Evolutionary conservation across 1,140 invertebrate genomes (phyloP).

Genomic region (Pseudomyrmex sp.): DNA sequence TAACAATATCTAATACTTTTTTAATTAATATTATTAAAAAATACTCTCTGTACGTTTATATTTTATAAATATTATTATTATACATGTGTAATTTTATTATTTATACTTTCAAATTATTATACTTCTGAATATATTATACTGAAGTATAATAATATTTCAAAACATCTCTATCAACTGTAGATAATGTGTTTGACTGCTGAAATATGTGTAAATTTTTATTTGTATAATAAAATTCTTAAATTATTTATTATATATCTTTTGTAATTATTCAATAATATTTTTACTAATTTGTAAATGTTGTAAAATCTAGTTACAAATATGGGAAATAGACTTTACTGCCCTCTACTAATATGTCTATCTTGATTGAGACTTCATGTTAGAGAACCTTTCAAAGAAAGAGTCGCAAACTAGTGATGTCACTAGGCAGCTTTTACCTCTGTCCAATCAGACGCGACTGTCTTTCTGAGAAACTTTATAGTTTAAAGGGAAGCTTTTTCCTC

Average conservation of each 20-base stretch:
- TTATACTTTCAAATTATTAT: background rate
- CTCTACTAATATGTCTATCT: background rate
- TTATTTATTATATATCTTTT: too few species aligned
- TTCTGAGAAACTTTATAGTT: too few species aligned
- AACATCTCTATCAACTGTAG: slow-evolving; percentile 37
- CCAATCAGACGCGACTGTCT: too few species aligned
- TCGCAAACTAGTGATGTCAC: too few species aligned
- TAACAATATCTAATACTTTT: background rate
- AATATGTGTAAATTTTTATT: background rate
- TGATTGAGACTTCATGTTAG: background rate
- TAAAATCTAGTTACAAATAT: background rate
- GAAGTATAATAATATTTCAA: background rate
- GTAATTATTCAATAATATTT: too few species aligned
- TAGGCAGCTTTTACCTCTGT: too few species aligned
- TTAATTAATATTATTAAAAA: background rate
- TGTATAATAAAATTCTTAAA: background rate
- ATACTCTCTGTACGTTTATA: background rate
- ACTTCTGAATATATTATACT: too few species aligned
- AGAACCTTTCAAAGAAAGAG: background rate
- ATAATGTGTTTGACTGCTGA: background rate
- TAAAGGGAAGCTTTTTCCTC: too few species aligned
- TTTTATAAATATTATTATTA: background rate
- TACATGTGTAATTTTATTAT: background rate
- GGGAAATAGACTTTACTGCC: background rate
- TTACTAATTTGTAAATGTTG: too few species aligned